phyloP scores from a whole-genome alignment of 2,888 invertebrate genomes.

The Liposcelis brunnea region DNA sequence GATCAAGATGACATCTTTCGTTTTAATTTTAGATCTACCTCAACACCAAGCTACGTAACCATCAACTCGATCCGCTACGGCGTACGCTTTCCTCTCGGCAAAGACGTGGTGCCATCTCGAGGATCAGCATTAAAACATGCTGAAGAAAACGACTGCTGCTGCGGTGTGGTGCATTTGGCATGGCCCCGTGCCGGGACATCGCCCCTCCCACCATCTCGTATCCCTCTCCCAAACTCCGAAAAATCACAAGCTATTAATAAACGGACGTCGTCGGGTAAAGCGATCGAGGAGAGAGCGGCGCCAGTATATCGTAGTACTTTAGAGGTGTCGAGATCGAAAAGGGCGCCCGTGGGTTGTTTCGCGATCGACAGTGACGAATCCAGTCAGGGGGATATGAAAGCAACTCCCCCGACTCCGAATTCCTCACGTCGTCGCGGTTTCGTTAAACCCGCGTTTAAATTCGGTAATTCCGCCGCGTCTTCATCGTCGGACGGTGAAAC shows the following conservation, averaged over 20 bases:
- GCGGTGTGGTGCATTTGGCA: conserved; percentile 17
- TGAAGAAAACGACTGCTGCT: conserved; percentile 16
- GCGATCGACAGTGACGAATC: background rate
- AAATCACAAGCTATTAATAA: conserved; percentile 18
- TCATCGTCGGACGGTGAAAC: conserved; percentile 11
- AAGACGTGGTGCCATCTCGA: conserved; percentile 15
- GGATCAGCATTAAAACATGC: conserved; percentile 12
- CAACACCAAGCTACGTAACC: conserved; percentile 35
- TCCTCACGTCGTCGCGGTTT: conserved; percentile 26
- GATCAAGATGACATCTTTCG: conserved; percentile 7
- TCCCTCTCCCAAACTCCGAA: conserved; percentile 17
- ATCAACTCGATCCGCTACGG: conserved; percentile 55
- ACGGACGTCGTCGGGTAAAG: conserved; percentile 14
- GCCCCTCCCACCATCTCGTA: conserved; percentile 15
- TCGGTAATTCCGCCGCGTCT: conserved; percentile 9
- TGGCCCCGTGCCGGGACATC: conserved; percentile 14
- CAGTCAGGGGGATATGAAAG: conserved; percentile 12
- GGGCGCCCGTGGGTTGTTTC: background rate
- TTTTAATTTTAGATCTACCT: conserved; percentile 7
- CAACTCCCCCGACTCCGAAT: conserved; percentile 24
- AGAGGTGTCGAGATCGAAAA: conserved; percentile 12
- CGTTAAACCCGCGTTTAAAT: conserved; percentile 23
- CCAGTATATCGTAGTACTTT: conserved; percentile 21
- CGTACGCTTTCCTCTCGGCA: conserved; percentile 31
- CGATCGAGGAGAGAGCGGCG: conserved; percentile 21